Percentiles rank a stretch among this genome's conserved stretches.
Conservation (phyloP, 92 coral and sea anemone genomes). For the Epizoanthus rinbou region DNA sequence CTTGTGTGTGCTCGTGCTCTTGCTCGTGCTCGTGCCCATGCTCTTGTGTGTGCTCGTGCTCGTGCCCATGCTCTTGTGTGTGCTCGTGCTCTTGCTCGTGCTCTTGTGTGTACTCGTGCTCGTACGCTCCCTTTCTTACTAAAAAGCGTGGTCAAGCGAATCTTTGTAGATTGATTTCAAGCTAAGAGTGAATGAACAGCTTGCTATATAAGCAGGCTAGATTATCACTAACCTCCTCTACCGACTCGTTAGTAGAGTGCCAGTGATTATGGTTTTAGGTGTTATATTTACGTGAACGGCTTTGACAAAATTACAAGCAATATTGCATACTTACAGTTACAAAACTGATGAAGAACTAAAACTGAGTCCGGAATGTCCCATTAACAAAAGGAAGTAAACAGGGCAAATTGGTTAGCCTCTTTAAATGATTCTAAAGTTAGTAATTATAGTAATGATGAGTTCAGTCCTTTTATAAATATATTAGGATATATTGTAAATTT, state of each 20-base stretch:
- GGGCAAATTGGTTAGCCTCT: constrained; percentile 16
- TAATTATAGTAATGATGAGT: background rate
- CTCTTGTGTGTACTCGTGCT: no score
- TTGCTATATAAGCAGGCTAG: no score
- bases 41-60: no score
- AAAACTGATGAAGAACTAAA: constrained; percentile 42
- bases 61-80: no score
- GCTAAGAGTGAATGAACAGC: no score
- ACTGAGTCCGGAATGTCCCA: constrained; percentile 41
- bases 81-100: no score
- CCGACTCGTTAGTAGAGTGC: constrained; percentile 2
- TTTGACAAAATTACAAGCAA: background rate
- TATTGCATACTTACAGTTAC: constrained; percentile 39
- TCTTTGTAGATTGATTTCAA: no score
- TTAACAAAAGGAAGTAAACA: constrained; percentile 20
- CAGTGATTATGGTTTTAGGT: background rate
- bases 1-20: no score
- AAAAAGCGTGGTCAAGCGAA: no score
- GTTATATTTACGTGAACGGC: constrained; percentile 2
- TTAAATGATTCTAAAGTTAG: background rate
- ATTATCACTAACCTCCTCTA: background rate
- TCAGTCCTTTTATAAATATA: background rate
- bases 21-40: no score
- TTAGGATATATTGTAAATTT: no score
- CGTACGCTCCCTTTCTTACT: no score